Percentiles rank a stretch among this genome's conserved stretches.
phyloP scores from a whole-genome alignment of 2,797 vertebrate species.

The Chelon auratus region DNA sequence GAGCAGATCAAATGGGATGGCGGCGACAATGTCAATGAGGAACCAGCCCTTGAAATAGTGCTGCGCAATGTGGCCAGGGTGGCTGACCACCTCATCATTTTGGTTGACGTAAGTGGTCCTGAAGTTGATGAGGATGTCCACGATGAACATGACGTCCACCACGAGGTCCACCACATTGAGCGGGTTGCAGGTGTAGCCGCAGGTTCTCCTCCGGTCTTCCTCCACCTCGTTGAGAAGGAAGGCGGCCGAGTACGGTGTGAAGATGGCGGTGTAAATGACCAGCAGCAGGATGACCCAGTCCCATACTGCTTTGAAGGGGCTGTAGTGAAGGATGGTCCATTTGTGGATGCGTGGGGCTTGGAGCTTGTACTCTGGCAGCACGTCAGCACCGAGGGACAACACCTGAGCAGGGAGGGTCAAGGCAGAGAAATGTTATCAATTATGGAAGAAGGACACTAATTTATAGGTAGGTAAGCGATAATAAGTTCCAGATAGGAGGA shows the following conservation, averaged over 20 bases:
- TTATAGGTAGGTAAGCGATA: not conserved
- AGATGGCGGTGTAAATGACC: constrained; percentile 98
- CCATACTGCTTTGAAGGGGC: constrained; percentile 99
- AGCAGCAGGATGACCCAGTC: constrained; percentile 99
- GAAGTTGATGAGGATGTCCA: constrained; percentile 99
- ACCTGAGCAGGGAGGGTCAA: constrained; percentile 81
- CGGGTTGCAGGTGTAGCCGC: constrained; percentile 95
- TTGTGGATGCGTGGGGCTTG: constrained; percentile 96
- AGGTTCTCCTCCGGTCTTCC: constrained; percentile 88
- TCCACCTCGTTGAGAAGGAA: constrained; percentile 96
- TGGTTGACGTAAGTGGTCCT: constrained; percentile 97
- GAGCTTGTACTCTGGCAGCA: constrained; percentile 97
- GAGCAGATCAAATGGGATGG: constrained; percentile 98
- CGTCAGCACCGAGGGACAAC: constrained; percentile 95
- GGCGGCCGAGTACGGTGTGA: constrained; percentile 97
- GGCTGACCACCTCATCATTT: constrained; percentile 98
- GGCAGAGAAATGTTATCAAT: not conserved
- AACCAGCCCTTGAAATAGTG: constrained; percentile 99
- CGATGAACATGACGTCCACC: constrained; percentile 99
- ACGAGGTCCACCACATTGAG: constrained; percentile 97
- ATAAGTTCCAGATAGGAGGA: not conserved
- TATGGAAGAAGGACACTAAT: not conserved
- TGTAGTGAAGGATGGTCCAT: constrained; percentile 98
- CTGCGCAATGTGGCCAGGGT: constrained; percentile 93
- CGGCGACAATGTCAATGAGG: constrained; percentile 99